Conservation (phyloP, 2,113 vertebrate species). For the Corythoichthys intestinalis region DNA sequence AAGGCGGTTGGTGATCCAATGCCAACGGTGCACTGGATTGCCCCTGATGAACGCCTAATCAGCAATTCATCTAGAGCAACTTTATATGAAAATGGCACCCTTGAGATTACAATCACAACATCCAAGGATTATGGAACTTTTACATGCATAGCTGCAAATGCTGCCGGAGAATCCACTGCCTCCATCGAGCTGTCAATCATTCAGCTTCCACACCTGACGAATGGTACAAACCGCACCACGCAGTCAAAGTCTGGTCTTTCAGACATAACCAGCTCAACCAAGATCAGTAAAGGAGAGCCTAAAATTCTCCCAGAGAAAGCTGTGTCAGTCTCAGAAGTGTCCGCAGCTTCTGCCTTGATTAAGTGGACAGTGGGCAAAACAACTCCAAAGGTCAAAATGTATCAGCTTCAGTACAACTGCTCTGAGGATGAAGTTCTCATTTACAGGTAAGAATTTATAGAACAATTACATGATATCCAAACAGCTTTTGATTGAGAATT, state of each 20-base stretch:
- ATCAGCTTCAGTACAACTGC: constrained; percentile 97
- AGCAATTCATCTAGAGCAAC: constrained; percentile 87
- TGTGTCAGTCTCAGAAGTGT: constrained; percentile 90
- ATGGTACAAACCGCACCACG: constrained; percentile 79
- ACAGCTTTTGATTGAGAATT: too few relatives aligned
- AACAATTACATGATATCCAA: not conserved
- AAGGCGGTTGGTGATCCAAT: constrained; percentile 93
- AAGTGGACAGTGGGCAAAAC: constrained; percentile 94
- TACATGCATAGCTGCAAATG: constrained; percentile 95
- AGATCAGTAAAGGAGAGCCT: constrained; percentile 82
- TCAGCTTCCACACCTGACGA: constrained; percentile 91
- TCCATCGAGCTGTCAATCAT: constrained; percentile 90
- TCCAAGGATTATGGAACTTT: constrained; percentile 93
- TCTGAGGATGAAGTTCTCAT: constrained; percentile 96
- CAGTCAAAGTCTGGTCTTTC: constrained; percentile 90
- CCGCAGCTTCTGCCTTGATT: constrained; percentile 85
- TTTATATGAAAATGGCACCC: constrained; percentile 90
- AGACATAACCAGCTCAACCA: constrained; percentile 92
- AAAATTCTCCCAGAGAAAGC: constrained; percentile 82
- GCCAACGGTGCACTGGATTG: constrained; percentile 93
- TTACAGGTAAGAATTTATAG: constrained; percentile 82
- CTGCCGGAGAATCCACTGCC: constrained; percentile 91
- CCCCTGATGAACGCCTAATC: constrained; percentile 87
- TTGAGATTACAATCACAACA: constrained; percentile 91
- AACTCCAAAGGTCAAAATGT: constrained; percentile 94